Evolutionary conservation across 1,140 invertebrate genomes (phyloP).

Genomic region (Oppia nitens): DNA sequence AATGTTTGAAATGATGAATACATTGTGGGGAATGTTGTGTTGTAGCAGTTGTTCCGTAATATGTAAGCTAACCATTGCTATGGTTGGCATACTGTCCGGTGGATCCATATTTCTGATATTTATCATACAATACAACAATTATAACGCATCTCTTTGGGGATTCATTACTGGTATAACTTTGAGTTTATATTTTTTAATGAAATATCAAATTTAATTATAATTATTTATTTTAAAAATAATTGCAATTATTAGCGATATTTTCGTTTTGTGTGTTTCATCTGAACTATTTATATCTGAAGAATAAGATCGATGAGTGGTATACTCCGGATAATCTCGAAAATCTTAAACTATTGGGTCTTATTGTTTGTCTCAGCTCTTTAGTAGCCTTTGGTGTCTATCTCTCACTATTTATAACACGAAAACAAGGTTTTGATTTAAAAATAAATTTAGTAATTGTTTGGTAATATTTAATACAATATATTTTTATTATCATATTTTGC

Average conservation of each 20-base stretch:
- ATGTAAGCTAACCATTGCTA: not conserved
- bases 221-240: no score
- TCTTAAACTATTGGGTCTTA: not conserved
- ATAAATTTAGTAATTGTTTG: not conserved
- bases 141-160: not conserved
- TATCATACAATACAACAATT: not conserved
- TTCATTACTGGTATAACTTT: not conserved
- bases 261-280: not conserved
- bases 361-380: not conserved
- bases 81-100: not conserved
- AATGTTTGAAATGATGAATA: no score
- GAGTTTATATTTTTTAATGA: not conserved
- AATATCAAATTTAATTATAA: no score
- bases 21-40: no score
- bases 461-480: not conserved
- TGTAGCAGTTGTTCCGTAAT: not conserved
- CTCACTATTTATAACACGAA: not conserved
- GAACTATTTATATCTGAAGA: not conserved
- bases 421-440: not conserved
- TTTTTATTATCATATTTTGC: not conserved
- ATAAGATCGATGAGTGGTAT: constrained; percentile 1
- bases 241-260: not conserved
- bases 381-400: not conserved
- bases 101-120: not conserved
- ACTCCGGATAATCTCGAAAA: not conserved